Evolutionary conservation across 2,797 vertebrate genomes (phyloP), one percentile per base, ranked within the genome.

Genomic region (Amblyopsis hoosieri): DNA sequence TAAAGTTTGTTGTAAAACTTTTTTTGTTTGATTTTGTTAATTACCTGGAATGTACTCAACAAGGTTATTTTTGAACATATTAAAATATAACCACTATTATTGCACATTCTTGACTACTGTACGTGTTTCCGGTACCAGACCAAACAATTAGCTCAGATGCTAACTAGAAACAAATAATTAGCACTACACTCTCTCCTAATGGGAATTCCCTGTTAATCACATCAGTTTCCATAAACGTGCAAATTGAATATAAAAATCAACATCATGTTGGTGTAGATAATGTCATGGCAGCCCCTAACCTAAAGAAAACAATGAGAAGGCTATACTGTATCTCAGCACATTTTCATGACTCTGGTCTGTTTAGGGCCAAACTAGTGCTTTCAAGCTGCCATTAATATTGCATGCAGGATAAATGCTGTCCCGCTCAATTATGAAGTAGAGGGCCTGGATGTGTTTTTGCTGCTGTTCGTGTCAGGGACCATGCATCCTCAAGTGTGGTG

Each of bases 371-470:
- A 76, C 42, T 12, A 2, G 45, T 54, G 71, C 77, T 86, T 82
- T 84, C 46, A 68, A 83, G 66, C 64, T 45, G n/a, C 60, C 72
- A 83, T 89, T 72, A 85, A 88, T 86, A 76, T 80, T 85, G 76
- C 71, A 87, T 78, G 74, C 66, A 56, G 66, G 62, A 81, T 84
- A 86, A 85, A 88, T 75, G 73, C 45, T 37, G 64, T 59, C 60
- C 72, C 15, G 71, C 87, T 86, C 84, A 71, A 87, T 87, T 76
- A 68, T 74, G 64, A 81, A 61, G 66, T 60, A 58, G 62, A 66
- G 57, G 23, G 69, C 67, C 71, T 81, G 68, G 78, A 72, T 62
- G 76, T 69, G 77, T 70, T 63, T 74, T 75, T 17, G 51, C 29
- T 13, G 46, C 57, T 29, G 57, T 23, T 52, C 64, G 60, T 54